Evolutionary conservation across 2,888 invertebrate species (phyloP).

Genomic region (Digitonthophagus gazella): DNA sequence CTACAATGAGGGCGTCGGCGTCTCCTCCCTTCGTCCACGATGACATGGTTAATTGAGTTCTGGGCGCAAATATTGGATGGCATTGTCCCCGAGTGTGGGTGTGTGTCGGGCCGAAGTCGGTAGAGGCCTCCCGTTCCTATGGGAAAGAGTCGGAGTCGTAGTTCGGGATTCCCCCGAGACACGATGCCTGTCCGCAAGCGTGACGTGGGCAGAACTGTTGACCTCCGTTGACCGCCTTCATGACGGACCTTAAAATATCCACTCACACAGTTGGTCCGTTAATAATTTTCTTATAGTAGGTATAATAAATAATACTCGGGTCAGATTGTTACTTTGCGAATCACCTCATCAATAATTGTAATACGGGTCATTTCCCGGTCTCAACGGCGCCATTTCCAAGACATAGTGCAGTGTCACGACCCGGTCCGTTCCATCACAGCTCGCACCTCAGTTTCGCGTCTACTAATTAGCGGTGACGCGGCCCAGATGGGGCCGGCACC

Average conservation of each 20-base stretch:
- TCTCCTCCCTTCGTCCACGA: conserved; percentile 18
- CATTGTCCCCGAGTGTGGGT: conserved; percentile 35
- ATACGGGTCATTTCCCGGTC: conserved; percentile 1
- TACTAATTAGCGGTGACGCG: conserved; percentile 10
- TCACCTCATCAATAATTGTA: conserved; percentile 1
- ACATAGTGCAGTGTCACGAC: conserved; percentile 27
- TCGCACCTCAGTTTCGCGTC: conserved; percentile 11
- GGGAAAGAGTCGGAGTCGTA: conserved; percentile 42
- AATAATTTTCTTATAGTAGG: no score
- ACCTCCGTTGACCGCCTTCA: conserved; percentile 43
- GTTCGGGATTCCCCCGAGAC: conserved; percentile 41
- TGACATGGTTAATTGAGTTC: conserved; percentile 42
- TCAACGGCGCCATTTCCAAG: conserved; percentile 7
- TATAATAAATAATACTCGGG: no score
- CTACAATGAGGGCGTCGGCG: conserved; percentile 6
- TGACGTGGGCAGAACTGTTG: conserved; percentile 46
- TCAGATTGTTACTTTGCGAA: not conserved
- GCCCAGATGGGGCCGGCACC: conserved; percentile 10
- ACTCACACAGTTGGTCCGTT: no score
- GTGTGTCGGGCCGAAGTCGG: conserved; percentile 33
- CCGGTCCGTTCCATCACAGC: conserved; percentile 32
- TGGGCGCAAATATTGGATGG: conserved; percentile 39
- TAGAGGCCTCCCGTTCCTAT: not conserved
- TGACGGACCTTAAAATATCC: no score
- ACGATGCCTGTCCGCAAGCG: conserved; percentile 40